Evolutionary conservation across 2,888 invertebrate genomes (phyloP).

Genomic region (Calephelis perditalis): DNA sequence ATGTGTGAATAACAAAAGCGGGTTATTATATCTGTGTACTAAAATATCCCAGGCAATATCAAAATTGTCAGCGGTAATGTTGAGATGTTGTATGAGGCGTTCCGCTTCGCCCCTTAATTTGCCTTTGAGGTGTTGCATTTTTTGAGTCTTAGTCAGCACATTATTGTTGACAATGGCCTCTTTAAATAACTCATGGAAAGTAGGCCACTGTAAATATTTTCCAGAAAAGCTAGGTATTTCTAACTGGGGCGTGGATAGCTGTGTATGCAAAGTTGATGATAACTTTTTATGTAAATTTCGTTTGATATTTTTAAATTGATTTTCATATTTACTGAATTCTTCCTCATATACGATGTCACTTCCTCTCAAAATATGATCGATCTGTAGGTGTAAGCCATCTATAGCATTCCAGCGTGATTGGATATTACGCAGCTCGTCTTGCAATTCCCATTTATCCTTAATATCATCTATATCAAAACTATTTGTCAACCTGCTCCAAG

Average conservation of each 20-base stretch:
- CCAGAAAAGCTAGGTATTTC: slow-evolving; percentile 26
- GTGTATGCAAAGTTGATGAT: slow-evolving; percentile 14
- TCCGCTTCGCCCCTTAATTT: slow-evolving; percentile 23
- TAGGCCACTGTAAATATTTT: slow-evolving; percentile 24
- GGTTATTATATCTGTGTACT: slow-evolving; percentile 27
- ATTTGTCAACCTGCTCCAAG: slow-evolving; percentile 13
- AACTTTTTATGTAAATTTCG: slow-evolving; percentile 15
- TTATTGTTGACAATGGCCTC: slow-evolving; percentile 26
- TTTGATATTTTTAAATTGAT: slow-evolving; percentile 11
- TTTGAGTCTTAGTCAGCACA: slow-evolving; percentile 21
- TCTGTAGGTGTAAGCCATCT: not conserved
- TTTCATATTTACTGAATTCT: not conserved
- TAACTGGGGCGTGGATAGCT: slow-evolving; percentile 20
- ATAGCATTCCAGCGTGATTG: not conserved
- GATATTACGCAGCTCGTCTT: not conserved
- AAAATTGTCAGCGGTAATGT: slow-evolving; percentile 17
- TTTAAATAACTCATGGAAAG: slow-evolving; percentile 27
- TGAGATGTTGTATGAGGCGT: slow-evolving; percentile 24
- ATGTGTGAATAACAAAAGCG: slow-evolving; percentile 21
- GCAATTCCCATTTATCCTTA: not conserved
- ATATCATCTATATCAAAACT: slow-evolving; percentile 11
- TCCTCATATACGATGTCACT: not conserved
- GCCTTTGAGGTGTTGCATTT: slow-evolving; percentile 17
- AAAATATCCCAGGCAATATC: slow-evolving; percentile 26
- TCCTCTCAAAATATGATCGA: not conserved